Conservation (phyloP, 2,113 vertebrate species). For the Agelaius tricolor region DNA sequence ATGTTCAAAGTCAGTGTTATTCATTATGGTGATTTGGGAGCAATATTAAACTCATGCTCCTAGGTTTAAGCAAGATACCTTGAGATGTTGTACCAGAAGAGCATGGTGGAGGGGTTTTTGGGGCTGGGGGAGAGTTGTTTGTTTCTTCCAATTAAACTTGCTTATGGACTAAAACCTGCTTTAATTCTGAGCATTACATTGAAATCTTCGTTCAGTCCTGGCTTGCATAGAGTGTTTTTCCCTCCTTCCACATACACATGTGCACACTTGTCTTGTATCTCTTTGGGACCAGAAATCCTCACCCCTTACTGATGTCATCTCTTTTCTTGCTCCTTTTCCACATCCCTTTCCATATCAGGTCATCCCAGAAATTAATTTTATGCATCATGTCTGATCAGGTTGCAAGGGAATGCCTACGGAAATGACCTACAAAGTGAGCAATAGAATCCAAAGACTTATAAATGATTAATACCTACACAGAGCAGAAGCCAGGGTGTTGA, state of each 20-base stretch:
- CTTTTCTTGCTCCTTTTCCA: not conserved
- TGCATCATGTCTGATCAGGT: not conserved
- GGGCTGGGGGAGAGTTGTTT: not conserved
- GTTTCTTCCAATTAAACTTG: not conserved
- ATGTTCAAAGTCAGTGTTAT: not conserved
- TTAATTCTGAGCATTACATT: not conserved
- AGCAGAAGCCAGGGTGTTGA: constrained; percentile 1
- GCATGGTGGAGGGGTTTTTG: rapidly evolving
- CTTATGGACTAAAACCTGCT: not conserved
- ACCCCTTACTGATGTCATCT: not conserved
- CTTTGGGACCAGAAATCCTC: not conserved
- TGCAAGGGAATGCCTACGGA: not conserved
- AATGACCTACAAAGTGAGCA: constrained; percentile 31
- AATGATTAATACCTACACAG: constrained; percentile 35
- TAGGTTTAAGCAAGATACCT: not conserved
- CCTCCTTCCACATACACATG: not conserved
- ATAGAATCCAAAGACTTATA: not conserved
- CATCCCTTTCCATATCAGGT: not conserved
- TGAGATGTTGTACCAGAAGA: not conserved
- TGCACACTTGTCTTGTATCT: not conserved
- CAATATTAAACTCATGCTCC: not conserved
- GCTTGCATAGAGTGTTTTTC: not conserved
- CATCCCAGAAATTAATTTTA: not conserved
- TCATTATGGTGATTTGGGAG: not conserved
- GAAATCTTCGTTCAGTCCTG: not conserved